These are phyloP conservation scores for Melipona beecheii DNA, from an alignment of 2,888 invertebrate genomes.

Conservation along the genomic window DNA sequence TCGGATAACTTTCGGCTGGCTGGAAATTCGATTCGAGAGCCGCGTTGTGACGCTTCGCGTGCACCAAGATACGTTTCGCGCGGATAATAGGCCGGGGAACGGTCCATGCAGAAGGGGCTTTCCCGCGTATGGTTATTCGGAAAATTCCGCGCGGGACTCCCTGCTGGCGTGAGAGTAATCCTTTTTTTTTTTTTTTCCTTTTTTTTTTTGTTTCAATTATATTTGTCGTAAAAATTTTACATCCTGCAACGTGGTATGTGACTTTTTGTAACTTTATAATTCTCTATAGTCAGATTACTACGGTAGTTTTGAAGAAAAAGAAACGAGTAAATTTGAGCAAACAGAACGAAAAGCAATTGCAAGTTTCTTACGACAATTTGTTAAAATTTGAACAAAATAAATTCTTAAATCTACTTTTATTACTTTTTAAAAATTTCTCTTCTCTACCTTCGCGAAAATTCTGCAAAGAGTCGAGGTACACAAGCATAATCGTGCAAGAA, in stretches of 20 bases:
- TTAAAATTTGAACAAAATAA: too few relatives aligned
- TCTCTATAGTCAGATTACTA: neutral
- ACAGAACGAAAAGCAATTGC: too few relatives aligned
- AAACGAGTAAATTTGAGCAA: too few relatives aligned
- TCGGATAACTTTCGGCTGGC: conserved; percentile 59
- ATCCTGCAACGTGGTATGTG: neutral
- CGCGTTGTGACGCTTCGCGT: conserved; percentile 25
- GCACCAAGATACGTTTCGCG: conserved; percentile 48
- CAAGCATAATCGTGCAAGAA: conserved; percentile 46
- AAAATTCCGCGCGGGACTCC: neutral
- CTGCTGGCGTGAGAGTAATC: neutral
- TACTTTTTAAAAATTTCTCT: neutral
- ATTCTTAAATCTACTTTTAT: too few relatives aligned
- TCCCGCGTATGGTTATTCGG: neutral
- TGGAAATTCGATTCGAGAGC: conserved; percentile 60
- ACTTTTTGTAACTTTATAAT: neutral
- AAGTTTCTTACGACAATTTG: too few relatives aligned
- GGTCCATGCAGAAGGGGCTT: neutral
- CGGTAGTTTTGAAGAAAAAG: too few relatives aligned
- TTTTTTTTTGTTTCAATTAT: neutral
- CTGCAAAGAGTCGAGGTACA: conserved; percentile 25
- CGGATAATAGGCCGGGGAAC: conserved; percentile 21
- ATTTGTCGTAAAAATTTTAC: neutral
- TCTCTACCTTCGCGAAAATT: neutral
- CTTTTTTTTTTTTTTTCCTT: neutral